phyloP scores from a whole-genome alignment of 2,113 vertebrate genomes.

The Pelusios castaneus region DNA sequence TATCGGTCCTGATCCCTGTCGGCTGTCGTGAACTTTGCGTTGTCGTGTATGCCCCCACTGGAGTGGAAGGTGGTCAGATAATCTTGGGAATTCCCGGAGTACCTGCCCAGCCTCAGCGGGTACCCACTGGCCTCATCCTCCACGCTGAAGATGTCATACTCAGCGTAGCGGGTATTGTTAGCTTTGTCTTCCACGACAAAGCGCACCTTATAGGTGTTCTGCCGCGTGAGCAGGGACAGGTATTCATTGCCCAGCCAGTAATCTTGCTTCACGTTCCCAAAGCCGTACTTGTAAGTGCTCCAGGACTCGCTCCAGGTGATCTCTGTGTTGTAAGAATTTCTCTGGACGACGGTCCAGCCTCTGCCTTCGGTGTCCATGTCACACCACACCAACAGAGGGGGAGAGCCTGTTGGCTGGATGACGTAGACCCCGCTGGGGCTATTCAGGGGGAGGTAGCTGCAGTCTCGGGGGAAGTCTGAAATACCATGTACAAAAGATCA shows the following conservation, averaged over 20 bases:
- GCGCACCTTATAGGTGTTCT: slow-evolving; percentile 73
- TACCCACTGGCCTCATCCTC: slow-evolving; percentile 61
- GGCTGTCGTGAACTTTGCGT: slow-evolving; percentile 65
- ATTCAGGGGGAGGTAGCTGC: slow-evolving; percentile 35
- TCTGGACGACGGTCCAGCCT: slow-evolving; percentile 72
- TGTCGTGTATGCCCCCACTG: slow-evolving; percentile 62
- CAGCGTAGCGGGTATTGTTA: slow-evolving; percentile 48
- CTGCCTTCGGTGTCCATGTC: slow-evolving; percentile 72
- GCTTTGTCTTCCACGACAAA: slow-evolving; percentile 45
- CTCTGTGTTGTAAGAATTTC: slow-evolving; percentile 40
- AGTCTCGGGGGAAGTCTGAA: slow-evolving; percentile 52
- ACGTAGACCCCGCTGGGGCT: slow-evolving; percentile 60
- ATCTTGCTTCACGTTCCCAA: slow-evolving; percentile 49
- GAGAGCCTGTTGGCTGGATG: slow-evolving; percentile 45
- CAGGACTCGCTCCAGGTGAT: slow-evolving; percentile 62
- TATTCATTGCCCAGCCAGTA: slow-evolving; percentile 72
- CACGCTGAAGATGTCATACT: slow-evolving; percentile 70
- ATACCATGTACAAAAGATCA: background rate
- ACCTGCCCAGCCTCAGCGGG: slow-evolving; percentile 45
- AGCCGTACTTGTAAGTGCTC: slow-evolving; percentile 76
- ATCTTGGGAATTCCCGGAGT: slow-evolving; percentile 22
- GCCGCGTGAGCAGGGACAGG: slow-evolving; percentile 67
- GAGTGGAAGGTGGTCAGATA: slow-evolving; percentile 51
- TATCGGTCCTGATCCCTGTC: slow-evolving; percentile 73
- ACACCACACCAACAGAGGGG: slow-evolving; percentile 57